Evolutionary conservation across 2,888 invertebrate species (phyloP).

Genomic region (Chloroclystis v-ata): DNA sequence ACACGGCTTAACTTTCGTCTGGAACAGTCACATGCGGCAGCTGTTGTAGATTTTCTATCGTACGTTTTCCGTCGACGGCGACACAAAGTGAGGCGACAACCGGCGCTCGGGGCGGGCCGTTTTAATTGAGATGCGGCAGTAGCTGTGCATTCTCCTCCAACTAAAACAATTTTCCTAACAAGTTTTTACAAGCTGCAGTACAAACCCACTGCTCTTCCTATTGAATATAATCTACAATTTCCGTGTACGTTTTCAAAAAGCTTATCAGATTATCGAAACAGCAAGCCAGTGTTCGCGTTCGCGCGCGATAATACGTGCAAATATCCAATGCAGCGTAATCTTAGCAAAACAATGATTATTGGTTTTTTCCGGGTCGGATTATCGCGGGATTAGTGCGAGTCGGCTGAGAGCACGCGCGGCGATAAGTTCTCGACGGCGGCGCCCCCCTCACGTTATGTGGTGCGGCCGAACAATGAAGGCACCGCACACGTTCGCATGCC

Average conservation of each 20-base stretch:
- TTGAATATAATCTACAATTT: conserved; percentile 13
- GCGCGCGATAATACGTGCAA: conserved; percentile 58
- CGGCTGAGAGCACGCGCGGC: conserved; percentile 53
- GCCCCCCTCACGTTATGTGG: conserved; percentile 23
- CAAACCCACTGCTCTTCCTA: conserved; percentile 27
- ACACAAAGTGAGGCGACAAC: conserved; percentile 49
- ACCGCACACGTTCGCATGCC: conserved; percentile 42
- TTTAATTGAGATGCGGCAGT: conserved; percentile 56
- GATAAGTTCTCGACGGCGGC: conserved; percentile 38
- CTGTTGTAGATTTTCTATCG: conserved; percentile 44
- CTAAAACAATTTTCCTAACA: conserved; percentile 35
- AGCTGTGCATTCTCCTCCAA: conserved; percentile 46
- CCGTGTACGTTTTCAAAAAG: conserved; percentile 35
- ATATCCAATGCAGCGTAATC: conserved; percentile 56
- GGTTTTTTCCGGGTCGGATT: conserved; percentile 71
- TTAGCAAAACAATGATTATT: conserved; percentile 66
- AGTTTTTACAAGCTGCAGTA: conserved; percentile 25
- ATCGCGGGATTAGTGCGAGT: conserved; percentile 58
- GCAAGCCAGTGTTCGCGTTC: conserved; percentile 45
- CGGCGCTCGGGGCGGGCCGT: conserved; percentile 40
- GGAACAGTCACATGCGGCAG: conserved; percentile 48
- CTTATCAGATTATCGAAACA: conserved; percentile 58
- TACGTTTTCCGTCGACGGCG: conserved; percentile 44
- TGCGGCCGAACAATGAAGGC: conserved; percentile 43
- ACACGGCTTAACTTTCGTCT: conserved; percentile 53